A percentile compares a stretch with the other conserved stretches of the same genome.
These are phyloP conservation scores for Xiphophorus couchianus DNA, from an alignment of 2,113 vertebrate genomes.

Conservation along the genomic window DNA sequence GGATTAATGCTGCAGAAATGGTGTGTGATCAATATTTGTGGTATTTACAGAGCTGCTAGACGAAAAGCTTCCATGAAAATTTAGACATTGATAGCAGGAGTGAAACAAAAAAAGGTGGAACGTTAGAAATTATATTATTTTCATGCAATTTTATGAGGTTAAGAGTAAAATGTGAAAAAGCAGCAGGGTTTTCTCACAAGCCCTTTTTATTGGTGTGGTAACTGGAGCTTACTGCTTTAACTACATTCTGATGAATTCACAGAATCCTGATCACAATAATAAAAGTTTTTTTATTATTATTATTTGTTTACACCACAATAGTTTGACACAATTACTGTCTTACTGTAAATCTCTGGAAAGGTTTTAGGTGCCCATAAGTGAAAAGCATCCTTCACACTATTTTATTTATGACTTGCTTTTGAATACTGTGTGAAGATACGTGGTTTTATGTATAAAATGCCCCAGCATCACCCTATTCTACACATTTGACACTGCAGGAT, in stretches of 20 bases:
- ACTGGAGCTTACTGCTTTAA: not conserved
- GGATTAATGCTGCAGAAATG: conserved; percentile 16
- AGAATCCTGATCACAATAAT: not conserved
- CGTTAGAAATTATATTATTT: not conserved
- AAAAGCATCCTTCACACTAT: not conserved
- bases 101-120: not conserved
- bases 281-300: too few relatives aligned
- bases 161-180: too few relatives aligned
- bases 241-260: not conserved
- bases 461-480: not conserved
- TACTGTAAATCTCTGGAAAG: not conserved
- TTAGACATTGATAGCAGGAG: not conserved
- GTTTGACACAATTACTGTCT: not conserved
- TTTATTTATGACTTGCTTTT: not conserved
- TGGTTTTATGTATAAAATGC: not conserved
- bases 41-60: not conserved
- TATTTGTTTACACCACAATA: not conserved
- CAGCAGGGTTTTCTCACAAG: not conserved
- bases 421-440: not conserved
- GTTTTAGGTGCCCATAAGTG: not conserved
- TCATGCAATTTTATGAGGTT: not conserved
- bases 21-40: not conserved
- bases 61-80: not conserved
- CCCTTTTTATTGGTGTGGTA: not conserved
- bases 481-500: not conserved